These are phyloP conservation scores for Choristoneura rosaceana DNA, from an alignment of 2,888 invertebrate species.

Conservation along the genomic window DNA sequence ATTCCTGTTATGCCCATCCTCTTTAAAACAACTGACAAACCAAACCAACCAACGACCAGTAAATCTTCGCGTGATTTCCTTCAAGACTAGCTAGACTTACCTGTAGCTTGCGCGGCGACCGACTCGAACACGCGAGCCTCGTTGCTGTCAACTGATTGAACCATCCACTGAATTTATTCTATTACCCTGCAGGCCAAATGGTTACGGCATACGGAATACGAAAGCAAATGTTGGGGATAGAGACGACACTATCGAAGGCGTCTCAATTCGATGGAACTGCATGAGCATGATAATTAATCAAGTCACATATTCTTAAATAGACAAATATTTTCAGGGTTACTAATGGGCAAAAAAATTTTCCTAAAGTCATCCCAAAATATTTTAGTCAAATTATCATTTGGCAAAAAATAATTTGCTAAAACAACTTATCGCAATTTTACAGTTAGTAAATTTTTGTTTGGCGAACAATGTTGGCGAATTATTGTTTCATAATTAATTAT, in stretches of 20 bases:
- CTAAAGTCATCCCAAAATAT: no score
- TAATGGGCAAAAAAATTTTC: no score
- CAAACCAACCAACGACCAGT: not conserved
- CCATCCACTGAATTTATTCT: constrained; percentile 32
- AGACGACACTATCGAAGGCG: not conserved
- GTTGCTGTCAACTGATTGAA: constrained; percentile 22
- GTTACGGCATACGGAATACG: not conserved
- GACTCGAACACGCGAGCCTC: constrained; percentile 9
- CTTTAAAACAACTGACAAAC: no score
- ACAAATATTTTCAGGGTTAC: no score
- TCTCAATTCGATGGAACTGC: not conserved
- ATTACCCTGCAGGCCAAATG: constrained; percentile 6
- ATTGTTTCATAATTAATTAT: no score
- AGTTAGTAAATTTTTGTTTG: no score
- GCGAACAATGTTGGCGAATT: no score
- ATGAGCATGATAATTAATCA: no score
- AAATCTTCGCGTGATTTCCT: not conserved
- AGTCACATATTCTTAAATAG: not conserved
- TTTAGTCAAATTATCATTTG: no score
- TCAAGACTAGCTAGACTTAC: not conserved
- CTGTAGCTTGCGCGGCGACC: constrained; percentile 2
- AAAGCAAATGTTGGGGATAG: not conserved
- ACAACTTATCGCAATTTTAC: no score
- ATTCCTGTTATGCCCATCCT: no score
- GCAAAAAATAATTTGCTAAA: no score